phyloP scores from a whole-genome alignment of 1,140 invertebrate species.

The Atta cephalotes region DNA sequence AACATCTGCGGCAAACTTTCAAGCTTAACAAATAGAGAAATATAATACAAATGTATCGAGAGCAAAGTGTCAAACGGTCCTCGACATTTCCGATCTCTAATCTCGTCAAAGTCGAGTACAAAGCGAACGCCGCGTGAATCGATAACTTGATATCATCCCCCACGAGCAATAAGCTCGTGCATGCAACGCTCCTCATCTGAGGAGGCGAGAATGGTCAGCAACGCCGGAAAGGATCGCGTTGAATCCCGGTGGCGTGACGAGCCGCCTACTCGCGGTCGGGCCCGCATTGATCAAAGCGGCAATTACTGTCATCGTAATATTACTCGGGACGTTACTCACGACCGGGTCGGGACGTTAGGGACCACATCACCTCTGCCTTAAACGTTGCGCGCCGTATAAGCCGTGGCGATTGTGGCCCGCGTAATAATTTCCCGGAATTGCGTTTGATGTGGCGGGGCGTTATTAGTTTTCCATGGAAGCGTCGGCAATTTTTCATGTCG shows the following conservation, averaged over 20 bases:
- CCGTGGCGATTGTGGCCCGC: constrained; percentile 54
- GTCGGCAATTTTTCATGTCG: constrained; percentile 73
- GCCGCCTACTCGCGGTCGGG: constrained; percentile 78
- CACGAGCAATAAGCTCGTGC: constrained; percentile 41
- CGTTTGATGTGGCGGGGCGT: constrained; percentile 78
- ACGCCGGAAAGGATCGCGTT: constrained; percentile 73
- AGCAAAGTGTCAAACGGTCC: constrained; percentile 7
- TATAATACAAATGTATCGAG: constrained; percentile 4
- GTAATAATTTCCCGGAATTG: constrained; percentile 80
- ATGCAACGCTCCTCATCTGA: constrained; percentile 26
- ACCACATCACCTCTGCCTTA: constrained; percentile 59
- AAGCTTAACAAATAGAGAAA: constrained; percentile 5
- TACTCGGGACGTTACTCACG: constrained; percentile 82
- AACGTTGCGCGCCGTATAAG: constrained; percentile 67
- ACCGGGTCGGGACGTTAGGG: constrained; percentile 44
- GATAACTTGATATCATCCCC: constrained; percentile 52
- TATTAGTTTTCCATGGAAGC: constrained; percentile 79
- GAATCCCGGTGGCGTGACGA: constrained; percentile 74
- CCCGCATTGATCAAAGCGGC: constrained; percentile 84
- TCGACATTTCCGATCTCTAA: constrained; percentile 29
- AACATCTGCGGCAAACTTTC: not conserved
- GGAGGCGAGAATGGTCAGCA: constrained; percentile 10
- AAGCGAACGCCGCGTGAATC: constrained; percentile 41
- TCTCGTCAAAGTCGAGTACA: constrained; percentile 11
- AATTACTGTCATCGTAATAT: constrained; percentile 85